These are phyloP conservation scores for Ammodytes marinus DNA, from an alignment of 2,113 vertebrate genomes.

Conservation along the genomic window DNA sequence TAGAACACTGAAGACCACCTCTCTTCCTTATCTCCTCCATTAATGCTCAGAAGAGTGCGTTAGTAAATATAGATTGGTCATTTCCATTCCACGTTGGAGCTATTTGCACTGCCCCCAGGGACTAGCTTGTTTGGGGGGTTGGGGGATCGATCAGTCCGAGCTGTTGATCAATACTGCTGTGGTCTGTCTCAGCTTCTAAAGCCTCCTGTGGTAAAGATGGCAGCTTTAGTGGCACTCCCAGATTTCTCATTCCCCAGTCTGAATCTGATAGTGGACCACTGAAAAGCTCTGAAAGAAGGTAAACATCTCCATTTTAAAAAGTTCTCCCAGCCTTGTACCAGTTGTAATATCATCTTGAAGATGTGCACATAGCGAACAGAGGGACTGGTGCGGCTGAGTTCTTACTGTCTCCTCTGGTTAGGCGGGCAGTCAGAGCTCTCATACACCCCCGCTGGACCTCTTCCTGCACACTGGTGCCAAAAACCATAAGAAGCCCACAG, in stretches of 20 bases:
- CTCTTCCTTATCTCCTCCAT: neutral
- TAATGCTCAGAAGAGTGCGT: conserved; percentile 19
- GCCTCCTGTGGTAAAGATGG: neutral
- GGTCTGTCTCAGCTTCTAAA: neutral
- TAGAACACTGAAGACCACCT: conserved; percentile 11
- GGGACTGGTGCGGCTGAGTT: conserved; percentile 1
- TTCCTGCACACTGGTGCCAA: conserved; percentile 16
- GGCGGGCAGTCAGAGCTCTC: neutral
- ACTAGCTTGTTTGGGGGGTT: neutral
- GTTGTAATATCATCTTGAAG: neutral
- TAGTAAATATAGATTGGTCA: conserved; percentile 32
- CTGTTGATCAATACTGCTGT: conserved; percentile 29
- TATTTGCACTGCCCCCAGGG: conserved; percentile 22
- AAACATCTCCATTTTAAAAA: neutral
- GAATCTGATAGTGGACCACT: neutral
- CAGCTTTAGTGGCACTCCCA: neutral
- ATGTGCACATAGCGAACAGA: neutral
- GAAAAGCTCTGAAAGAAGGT: neutral
- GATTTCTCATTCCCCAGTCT: neutral
- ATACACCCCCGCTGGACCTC: neutral
- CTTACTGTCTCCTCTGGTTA: neutral
- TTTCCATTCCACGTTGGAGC: conserved; percentile 21
- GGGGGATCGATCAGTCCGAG: conserved; percentile 39
- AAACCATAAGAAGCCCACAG: conserved; percentile 29
- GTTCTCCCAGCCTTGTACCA: neutral